Percentiles rank a stretch among this genome's conserved stretches.
phyloP scores from a whole-genome alignment of 2,888 invertebrate species.

The Tipula confusa region DNA sequence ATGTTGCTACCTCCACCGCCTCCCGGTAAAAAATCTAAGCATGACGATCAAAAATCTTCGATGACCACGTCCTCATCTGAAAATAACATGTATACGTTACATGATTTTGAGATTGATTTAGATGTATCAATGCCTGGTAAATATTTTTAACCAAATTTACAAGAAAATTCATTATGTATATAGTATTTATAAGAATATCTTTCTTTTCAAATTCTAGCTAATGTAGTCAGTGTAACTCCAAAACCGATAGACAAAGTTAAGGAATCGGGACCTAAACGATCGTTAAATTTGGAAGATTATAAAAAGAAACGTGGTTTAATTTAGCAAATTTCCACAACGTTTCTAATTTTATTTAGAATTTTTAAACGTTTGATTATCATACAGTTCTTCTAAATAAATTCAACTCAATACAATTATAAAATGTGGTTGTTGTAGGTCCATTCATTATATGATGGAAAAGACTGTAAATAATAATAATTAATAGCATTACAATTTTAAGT shows the following conservation, averaged over 20 bases:
- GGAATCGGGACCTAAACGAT: slow-evolving; percentile 77
- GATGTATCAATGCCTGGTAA: slow-evolving; percentile 75
- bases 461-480: slow-evolving; percentile 6
- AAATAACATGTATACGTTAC: slow-evolving; percentile 59
- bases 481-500: slow-evolving; percentile 6
- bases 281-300: slow-evolving; percentile 86
- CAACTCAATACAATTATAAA: background rate
- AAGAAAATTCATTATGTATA: slow-evolving; percentile 29
- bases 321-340: slow-evolving; percentile 45
- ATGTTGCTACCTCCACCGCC: slow-evolving; percentile 42
- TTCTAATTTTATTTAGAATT: background rate
- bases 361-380: background rate
- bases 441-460: background rate
- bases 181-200: slow-evolving; percentile 29
- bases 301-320: slow-evolving; percentile 90
- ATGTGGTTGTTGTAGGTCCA: background rate
- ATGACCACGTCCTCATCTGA: slow-evolving; percentile 44
- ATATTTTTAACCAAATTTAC: background rate
- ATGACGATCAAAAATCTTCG: slow-evolving; percentile 47
- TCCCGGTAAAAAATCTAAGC: slow-evolving; percentile 47
- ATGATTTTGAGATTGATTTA: slow-evolving; percentile 94
- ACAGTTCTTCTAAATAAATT: background rate
- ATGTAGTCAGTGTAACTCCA: slow-evolving; percentile 66
- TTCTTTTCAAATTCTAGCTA: slow-evolving; percentile 50
- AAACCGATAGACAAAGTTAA: slow-evolving; percentile 69